Evolutionary conservation across 2,113 vertebrate genomes (phyloP).

Genomic region (Pomatorhinus ruficollis): DNA sequence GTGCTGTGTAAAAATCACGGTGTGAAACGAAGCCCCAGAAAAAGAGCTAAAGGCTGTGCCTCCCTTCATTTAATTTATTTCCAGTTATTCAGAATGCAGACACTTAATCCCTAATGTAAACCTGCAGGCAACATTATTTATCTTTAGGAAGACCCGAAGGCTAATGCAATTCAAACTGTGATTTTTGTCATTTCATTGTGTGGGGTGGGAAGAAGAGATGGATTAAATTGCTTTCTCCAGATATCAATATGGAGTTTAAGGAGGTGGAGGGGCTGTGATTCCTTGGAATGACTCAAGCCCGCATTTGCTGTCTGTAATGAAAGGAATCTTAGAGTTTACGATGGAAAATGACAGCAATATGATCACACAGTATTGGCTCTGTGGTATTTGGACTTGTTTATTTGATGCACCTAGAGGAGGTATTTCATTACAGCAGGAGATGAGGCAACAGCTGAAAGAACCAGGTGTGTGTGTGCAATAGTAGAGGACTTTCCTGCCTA

Average conservation of each 20-base stretch:
- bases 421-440: neutral
- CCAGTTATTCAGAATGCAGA: neutral
- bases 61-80: neutral
- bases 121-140: neutral
- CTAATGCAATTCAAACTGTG: neutral
- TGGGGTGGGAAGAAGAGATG: neutral
- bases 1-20: neutral
- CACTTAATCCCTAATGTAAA: neutral
- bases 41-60: neutral
- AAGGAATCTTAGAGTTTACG: neutral
- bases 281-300: neutral
- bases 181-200: neutral
- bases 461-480: neutral
- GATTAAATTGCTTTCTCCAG: neutral
- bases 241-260: neutral
- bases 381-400: neutral
- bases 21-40: neutral
- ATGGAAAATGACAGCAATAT: neutral
- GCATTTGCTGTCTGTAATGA: neutral
- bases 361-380: neutral
- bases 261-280: neutral
- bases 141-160: neutral
- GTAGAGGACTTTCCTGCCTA: neutral
- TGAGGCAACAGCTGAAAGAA: neutral
- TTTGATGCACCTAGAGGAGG: neutral